Evolutionary conservation across 53 echinoderm and acorn worm species (phyloP).

Genomic region (Glandiceps talaboti): DNA sequence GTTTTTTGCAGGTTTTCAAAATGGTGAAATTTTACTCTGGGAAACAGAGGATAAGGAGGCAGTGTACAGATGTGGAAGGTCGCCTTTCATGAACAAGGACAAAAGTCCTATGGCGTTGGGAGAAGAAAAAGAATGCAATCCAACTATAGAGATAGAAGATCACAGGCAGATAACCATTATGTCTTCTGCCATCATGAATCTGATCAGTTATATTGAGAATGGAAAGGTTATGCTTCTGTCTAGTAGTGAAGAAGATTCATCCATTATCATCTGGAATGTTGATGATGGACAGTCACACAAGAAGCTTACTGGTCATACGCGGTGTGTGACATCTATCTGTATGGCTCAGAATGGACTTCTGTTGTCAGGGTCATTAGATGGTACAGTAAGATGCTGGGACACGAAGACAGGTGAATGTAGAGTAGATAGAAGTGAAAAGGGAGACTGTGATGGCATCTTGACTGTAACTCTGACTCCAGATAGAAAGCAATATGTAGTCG

Average conservation of each 20-base stretch:
- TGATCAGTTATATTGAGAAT: neutral
- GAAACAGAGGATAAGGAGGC: neutral
- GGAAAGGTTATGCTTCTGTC: neutral
- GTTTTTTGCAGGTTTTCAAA: neutral
- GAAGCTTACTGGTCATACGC: neutral
- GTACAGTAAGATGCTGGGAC: neutral
- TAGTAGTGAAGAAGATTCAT: neutral
- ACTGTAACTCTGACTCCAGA: neutral
- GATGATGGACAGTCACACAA: neutral
- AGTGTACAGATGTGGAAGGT: neutral
- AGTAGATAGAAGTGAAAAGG: neutral
- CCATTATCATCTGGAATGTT: neutral
- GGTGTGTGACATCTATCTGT: neutral
- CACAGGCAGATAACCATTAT: neutral
- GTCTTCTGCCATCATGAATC: neutral
- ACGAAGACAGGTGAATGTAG: neutral
- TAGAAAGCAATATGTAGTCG: neutral
- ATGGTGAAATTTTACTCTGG: neutral
- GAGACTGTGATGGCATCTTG: neutral
- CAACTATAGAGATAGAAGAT: neutral
- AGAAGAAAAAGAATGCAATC: neutral
- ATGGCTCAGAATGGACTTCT: neutral
- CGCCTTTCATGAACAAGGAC: neutral
- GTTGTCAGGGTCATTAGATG: neutral
- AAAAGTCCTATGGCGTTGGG: neutral